phyloP scores from a whole-genome alignment of 2,888 invertebrate species.

The Hesperia comma region DNA sequence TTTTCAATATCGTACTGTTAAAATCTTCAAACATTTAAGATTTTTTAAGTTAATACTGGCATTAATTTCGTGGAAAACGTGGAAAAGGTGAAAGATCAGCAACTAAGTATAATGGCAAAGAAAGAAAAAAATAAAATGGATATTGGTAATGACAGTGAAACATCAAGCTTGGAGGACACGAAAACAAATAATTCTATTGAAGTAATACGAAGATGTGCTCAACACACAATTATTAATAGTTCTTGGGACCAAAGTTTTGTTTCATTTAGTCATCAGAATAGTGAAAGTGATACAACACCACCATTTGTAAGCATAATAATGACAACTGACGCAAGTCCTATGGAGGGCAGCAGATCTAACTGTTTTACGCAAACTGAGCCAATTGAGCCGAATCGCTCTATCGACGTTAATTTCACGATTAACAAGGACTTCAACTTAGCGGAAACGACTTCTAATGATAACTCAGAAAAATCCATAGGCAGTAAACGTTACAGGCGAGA shows the following conservation, averaged over 20 bases:
- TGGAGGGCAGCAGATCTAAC: slow-evolving; percentile 49
- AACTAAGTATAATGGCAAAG: slow-evolving; percentile 41
- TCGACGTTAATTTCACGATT: slow-evolving; percentile 64
- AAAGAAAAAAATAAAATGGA: slow-evolving; percentile 47
- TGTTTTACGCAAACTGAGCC: slow-evolving; percentile 67
- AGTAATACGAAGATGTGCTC: slow-evolving; percentile 65
- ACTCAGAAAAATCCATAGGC: slow-evolving; percentile 54
- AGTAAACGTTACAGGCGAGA: slow-evolving; percentile 65
- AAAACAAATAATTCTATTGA: slow-evolving; percentile 60
- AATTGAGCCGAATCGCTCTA: slow-evolving; percentile 52
- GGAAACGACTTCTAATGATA: slow-evolving; percentile 58
- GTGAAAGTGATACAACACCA: slow-evolving; percentile 58
- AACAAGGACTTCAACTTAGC: slow-evolving; percentile 59
- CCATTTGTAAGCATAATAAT: slow-evolving; percentile 66
- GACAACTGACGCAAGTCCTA: slow-evolving; percentile 54
- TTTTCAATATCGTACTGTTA: not conserved
- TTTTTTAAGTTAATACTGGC: not conserved
- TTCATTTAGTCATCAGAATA: slow-evolving; percentile 55
- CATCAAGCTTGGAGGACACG: slow-evolving; percentile 43
- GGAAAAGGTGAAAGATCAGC: not conserved
- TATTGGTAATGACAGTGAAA: slow-evolving; percentile 48
- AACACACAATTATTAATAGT: slow-evolving; percentile 53
- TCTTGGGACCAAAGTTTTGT: slow-evolving; percentile 68
- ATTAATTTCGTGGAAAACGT: not conserved
- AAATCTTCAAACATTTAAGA: not conserved